phyloP scores from a whole-genome alignment of 2,113 vertebrate genomes.

The Prolemur simus region DNA sequence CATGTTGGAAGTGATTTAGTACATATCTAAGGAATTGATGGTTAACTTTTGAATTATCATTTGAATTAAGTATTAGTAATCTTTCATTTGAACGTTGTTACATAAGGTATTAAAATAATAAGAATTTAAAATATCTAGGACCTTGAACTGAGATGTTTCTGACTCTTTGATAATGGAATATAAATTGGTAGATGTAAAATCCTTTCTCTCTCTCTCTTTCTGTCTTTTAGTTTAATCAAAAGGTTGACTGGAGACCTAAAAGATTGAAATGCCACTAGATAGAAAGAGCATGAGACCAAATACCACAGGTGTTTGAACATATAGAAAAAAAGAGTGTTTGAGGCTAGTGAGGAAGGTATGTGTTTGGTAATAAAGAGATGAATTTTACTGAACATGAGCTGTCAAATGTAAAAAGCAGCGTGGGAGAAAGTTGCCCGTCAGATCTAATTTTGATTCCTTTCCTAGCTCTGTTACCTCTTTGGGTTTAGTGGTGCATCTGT shows the following conservation, averaged over 20 bases:
- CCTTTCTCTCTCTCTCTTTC: background rate
- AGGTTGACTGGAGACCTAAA: background rate
- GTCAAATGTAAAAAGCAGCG: background rate
- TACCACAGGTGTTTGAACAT: slow-evolving; percentile 20
- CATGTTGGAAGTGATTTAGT: background rate
- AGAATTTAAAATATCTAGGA: background rate
- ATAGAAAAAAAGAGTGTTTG: background rate
- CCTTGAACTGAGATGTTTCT: background rate
- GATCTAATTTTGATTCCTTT: background rate
- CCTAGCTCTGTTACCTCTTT: background rate
- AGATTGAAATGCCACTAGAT: background rate
- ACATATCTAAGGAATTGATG: background rate
- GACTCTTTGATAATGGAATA: background rate
- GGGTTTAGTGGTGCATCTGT: background rate
- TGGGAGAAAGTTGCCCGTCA: background rate
- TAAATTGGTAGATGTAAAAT: background rate
- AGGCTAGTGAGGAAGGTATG: background rate
- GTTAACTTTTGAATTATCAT: background rate
- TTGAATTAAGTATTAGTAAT: background rate
- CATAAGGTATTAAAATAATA: background rate
- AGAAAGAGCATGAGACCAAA: slow-evolving; percentile 28
- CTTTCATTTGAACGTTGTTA: background rate
- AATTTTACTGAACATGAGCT: background rate
- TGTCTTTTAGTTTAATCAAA: slow-evolving; percentile 34
- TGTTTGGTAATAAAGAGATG: background rate